Base-by-base conservation (phyloP, 1,140 invertebrate genomes). In the Drosophila tropicalis region DNA sequence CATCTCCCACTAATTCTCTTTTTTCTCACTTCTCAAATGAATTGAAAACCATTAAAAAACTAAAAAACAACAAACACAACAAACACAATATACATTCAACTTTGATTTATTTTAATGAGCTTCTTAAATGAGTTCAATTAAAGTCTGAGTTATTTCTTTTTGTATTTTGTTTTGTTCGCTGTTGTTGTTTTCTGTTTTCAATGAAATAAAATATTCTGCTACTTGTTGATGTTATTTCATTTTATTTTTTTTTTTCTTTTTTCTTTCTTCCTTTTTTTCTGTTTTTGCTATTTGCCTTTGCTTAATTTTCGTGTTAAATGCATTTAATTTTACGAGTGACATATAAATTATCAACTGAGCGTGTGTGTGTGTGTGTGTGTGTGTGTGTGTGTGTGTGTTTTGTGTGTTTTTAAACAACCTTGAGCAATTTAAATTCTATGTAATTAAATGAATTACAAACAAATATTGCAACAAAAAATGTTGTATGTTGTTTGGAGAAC, bases 401-500 rank as follows among this genome's bases (percentile, higher is more conserved):
- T 34, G 32, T 34, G 32, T 34, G 32, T 34, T 36, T 36, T 36
- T 3, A 51, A 70, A 62, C 79, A 87, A 87, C 83, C 83, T 86
- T 86, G 83, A 81, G 72, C 84, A 25, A 62, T 70, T 69, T 72
- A 65, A 68, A 75, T 87, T 87, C 83, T 79, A 87, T 79, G 84
- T 69, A 87, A 86, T 86, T 86, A 87, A 86, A 76, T 76, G 70
- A 86, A 86, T 87, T 87, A 75, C 70, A 76, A 80, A 67, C 54
- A 82, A 80, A 87, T 70, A 51, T n/a, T 51, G 44, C 44, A 86
- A 39, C 12, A 39, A 29, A 85, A 69, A 66, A 25, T 62, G 22
- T 41, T 69, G 22, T 36, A 32, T 29, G 29, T 29, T 29, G 29
- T 29, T 29, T 29, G 36, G 36, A 7, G 15, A 13, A 44, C 65